These are phyloP conservation scores for Phaethornis superciliosus DNA, from an alignment of 2,113 vertebrate genomes.

Conservation along the genomic window DNA sequence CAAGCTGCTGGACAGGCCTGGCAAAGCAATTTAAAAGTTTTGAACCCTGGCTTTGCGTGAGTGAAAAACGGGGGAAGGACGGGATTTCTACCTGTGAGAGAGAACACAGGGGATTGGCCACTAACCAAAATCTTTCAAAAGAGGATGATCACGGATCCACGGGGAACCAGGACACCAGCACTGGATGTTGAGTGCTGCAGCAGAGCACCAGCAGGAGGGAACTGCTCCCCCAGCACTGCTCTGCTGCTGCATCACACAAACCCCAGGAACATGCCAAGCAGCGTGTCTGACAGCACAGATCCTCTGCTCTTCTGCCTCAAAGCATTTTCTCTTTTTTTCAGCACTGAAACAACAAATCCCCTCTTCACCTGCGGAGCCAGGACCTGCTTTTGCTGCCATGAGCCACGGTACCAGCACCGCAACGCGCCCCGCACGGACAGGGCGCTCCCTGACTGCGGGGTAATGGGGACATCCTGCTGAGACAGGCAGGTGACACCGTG, in stretches of 20 bases:
- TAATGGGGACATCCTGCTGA: too few relatives aligned
- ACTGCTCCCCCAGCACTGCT: not conserved
- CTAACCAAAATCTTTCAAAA: not conserved
- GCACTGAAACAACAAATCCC: not conserved
- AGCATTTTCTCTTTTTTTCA: not conserved
- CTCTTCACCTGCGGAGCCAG: not conserved
- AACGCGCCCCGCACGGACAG: too few relatives aligned
- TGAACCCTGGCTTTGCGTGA: not conserved
- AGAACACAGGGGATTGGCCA: not conserved
- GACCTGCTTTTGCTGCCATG: not conserved
- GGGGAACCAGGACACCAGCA: not conserved
- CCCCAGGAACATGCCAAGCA: not conserved
- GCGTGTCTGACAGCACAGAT: not conserved
- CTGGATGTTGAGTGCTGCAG: not conserved
- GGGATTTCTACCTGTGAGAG: not conserved
- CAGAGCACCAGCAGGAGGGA: not conserved
- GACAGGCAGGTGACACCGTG: not conserved
- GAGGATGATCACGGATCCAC: not conserved
- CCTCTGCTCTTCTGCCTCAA: not conserved
- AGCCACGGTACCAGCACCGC: not conserved
- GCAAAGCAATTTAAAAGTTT: not conserved
- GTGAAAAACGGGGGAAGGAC: not conserved
- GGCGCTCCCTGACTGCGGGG: too few relatives aligned
- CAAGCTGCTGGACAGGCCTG: not conserved
- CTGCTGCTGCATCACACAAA: not conserved